Conservation (phyloP, 2,888 invertebrate genomes). For the Nineta flava region DNA sequence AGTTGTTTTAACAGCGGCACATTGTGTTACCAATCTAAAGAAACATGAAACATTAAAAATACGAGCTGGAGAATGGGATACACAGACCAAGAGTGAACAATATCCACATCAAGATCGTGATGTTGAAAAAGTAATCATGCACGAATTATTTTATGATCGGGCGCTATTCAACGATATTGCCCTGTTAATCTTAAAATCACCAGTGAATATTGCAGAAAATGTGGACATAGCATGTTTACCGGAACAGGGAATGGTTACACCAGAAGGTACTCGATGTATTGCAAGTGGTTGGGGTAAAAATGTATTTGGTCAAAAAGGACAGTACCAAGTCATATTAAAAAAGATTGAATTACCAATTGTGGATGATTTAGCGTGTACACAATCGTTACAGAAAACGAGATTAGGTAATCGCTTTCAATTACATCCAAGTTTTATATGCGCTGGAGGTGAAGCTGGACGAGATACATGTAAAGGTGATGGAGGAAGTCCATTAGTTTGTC, state of each 20-base stretch:
- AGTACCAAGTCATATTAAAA: conserved; percentile 55
- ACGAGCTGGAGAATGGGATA: conserved; percentile 72
- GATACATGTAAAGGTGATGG: conserved; percentile 49
- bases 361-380: conserved; percentile 39
- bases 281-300: conserved; percentile 67
- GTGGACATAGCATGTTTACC: conserved; percentile 56
- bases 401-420: conserved; percentile 48
- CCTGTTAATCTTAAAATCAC: conserved; percentile 43
- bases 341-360: conserved; percentile 56
- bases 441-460: conserved; percentile 56
- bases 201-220: conserved; percentile 46
- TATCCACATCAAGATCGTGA: conserved; percentile 52
- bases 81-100: conserved; percentile 52
- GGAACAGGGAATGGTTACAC: conserved; percentile 27
- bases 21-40: conserved; percentile 41
- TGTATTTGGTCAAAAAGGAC: conserved; percentile 38
- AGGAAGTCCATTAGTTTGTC: conserved; percentile 40
- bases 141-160: conserved; percentile 46
- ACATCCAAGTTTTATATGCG: conserved; percentile 59
- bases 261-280: conserved; percentile 37
- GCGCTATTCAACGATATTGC: conserved; percentile 62
- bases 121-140: conserved; percentile 38
- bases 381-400: conserved; percentile 41
- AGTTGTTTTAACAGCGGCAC: conserved; percentile 67
- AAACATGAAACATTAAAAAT: conserved; percentile 22